Conservation (phyloP, 2,888 invertebrate genomes). For the Cancer borealis region DNA sequence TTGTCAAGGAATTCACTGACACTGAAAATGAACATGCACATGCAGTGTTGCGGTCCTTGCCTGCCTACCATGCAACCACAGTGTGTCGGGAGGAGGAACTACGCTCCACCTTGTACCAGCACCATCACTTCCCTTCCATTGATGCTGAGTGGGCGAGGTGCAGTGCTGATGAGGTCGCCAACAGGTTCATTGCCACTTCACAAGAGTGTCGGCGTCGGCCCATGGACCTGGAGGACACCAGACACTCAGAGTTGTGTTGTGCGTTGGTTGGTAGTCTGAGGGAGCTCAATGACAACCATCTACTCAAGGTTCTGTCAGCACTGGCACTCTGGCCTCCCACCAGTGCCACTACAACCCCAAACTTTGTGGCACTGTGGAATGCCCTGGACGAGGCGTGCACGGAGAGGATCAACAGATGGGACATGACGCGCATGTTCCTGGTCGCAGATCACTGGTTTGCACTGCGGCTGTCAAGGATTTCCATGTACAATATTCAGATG, state of each 20-base stretch:
- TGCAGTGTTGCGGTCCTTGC: conserved; percentile 72
- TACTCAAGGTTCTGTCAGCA: conserved; percentile 71
- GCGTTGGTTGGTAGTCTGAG: conserved; percentile 60
- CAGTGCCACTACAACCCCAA: conserved; percentile 82
- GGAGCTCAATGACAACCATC: conserved; percentile 67
- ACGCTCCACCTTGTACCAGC: conserved; percentile 39
- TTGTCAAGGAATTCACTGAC: conserved; percentile 71
- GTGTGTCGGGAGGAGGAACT: conserved; percentile 52
- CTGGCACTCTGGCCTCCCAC: conserved; percentile 80
- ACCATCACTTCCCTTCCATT: conserved; percentile 26
- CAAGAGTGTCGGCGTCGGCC: conserved; percentile 62
- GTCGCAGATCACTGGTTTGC: conserved; percentile 85
- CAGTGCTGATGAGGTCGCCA: conserved; percentile 68
- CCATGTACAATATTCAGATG: conserved; percentile 83
- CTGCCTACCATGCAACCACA: conserved; percentile 76
- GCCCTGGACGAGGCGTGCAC: conserved; percentile 86
- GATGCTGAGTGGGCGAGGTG: conserved; percentile 63
- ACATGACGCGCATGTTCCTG: conserved; percentile 82
- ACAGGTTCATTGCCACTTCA: conserved; percentile 72
- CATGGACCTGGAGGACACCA: conserved; percentile 66
- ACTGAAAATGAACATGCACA: conserved; percentile 77
- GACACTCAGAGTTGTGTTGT: conserved; percentile 62
- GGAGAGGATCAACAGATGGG: conserved; percentile 82
- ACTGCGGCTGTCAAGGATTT: conserved; percentile 82
- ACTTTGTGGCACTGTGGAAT: conserved; percentile 85